Evolutionary conservation across 92 coral and sea anemone genomes (phyloP).

Genomic region (Virgularia gustaviana): DNA sequence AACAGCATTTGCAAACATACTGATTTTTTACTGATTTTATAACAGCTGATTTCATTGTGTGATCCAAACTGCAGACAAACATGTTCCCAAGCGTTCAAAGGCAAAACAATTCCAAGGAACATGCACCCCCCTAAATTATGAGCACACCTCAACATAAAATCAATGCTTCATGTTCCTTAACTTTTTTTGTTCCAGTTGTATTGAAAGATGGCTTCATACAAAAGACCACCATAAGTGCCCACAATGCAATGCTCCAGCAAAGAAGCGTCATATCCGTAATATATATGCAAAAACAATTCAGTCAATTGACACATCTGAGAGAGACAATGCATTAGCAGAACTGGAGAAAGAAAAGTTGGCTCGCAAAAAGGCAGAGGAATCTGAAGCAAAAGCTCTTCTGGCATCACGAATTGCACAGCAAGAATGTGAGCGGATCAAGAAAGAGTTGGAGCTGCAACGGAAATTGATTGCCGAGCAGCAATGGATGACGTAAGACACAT

Average conservation of each 20-base stretch:
- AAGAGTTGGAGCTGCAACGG: conserved; percentile 63
- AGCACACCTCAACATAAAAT: no score
- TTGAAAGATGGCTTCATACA: conserved; percentile 81
- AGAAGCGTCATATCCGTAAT: conserved; percentile 63
- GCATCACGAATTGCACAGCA: conserved; percentile 73
- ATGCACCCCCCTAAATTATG: no score
- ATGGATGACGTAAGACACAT: conserved; percentile 41
- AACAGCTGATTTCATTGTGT: no score
- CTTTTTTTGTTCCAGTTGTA: conserved; percentile 73
- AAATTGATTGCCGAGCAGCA: conserved; percentile 53
- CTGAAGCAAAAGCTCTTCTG: conserved; percentile 78
- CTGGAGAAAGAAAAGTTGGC: conserved; percentile 68
- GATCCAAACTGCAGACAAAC: no score
- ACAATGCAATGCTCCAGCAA: conserved; percentile 92
- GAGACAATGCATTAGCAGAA: conserved; percentile 75
- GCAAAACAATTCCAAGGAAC: no score
- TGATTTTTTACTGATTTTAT: no score
- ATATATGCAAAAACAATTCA: conserved; percentile 84
- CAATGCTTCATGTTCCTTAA: no score
- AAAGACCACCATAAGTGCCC: conserved; percentile 78
- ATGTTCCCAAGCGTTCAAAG: no score
- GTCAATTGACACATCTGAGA: conserved; percentile 79
- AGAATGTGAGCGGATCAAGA: conserved; percentile 71
- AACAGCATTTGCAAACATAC: no score
- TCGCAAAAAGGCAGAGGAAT: conserved; percentile 72